A percentile compares a stretch with the other conserved stretches of the same genome.
phyloP scores from a whole-genome alignment of 1,140 invertebrate genomes.

The Brachionus koreanus region DNA sequence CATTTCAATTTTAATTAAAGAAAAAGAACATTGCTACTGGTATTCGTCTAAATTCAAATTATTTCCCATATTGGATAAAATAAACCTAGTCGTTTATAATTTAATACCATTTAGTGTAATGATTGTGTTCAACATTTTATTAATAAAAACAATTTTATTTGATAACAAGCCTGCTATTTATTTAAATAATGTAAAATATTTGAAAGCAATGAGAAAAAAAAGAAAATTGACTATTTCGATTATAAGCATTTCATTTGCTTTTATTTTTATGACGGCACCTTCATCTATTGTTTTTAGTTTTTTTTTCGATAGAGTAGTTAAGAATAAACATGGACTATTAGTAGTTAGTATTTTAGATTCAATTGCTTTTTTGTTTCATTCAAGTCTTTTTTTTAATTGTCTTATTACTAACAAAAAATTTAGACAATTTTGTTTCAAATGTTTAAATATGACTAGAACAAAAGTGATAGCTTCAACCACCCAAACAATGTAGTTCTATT shows the following conservation, averaged over 20 bases:
- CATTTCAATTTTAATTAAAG: too few species aligned
- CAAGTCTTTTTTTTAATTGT: not conserved
- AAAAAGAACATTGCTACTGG: not conserved
- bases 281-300: not conserved
- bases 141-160: not conserved
- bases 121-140: not conserved
- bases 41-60: not conserved
- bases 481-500: too few species aligned
- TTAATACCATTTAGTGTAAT: conserved; percentile 10
- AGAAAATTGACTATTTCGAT: conserved; percentile 9
- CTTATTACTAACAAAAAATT: not conserved
- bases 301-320: not conserved
- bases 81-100: not conserved
- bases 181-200: not conserved
- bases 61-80: not conserved
- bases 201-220: not conserved
- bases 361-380: not conserved
- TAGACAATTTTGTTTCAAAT: not conserved
- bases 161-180: not conserved
- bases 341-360: not conserved
- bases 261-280: conserved; percentile 24
- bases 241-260: conserved; percentile 9
- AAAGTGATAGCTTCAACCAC: too few species aligned
- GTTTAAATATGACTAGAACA: too few species aligned
- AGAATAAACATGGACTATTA: not conserved